These are phyloP conservation scores for Squalus acanthias DNA, from an alignment of 2,797 vertebrate genomes.

Conservation along the genomic window DNA sequence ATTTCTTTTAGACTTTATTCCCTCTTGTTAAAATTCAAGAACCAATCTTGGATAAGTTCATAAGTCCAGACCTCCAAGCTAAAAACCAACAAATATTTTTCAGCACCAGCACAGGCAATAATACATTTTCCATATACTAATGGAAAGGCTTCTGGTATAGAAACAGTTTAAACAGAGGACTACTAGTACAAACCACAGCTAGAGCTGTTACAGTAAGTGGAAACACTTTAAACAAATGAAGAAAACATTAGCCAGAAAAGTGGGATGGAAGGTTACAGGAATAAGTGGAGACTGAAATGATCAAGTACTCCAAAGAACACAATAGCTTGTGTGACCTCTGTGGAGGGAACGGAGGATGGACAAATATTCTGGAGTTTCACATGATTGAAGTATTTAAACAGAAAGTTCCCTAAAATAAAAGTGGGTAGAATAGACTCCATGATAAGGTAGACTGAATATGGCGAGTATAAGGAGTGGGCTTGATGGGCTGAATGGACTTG, in stretches of 20 bases:
- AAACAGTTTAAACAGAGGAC: not conserved
- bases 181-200: too few relatives aligned
- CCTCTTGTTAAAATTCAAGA: not conserved
- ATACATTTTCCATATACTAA: not conserved
- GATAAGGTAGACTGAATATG: not conserved
- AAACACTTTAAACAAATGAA: not conserved
- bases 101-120: not conserved
- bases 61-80: not conserved
- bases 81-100: not conserved
- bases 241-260: not conserved
- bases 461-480: not conserved
- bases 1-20: not conserved
- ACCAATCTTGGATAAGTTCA: not conserved
- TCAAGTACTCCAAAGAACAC: not conserved
- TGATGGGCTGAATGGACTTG: not conserved
- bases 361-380: not conserved
- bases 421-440: not conserved
- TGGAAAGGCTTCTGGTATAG: not conserved
- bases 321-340: not conserved
- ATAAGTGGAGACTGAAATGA: not conserved
- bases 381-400: not conserved
- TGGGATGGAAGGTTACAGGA: not conserved
- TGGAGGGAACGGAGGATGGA: not conserved
- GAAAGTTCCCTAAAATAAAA: not conserved
- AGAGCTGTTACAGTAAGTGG: not conserved